These are phyloP conservation scores for Sander lucioperca DNA, from an alignment of 2,113 vertebrate species.

Conservation along the genomic window DNA sequence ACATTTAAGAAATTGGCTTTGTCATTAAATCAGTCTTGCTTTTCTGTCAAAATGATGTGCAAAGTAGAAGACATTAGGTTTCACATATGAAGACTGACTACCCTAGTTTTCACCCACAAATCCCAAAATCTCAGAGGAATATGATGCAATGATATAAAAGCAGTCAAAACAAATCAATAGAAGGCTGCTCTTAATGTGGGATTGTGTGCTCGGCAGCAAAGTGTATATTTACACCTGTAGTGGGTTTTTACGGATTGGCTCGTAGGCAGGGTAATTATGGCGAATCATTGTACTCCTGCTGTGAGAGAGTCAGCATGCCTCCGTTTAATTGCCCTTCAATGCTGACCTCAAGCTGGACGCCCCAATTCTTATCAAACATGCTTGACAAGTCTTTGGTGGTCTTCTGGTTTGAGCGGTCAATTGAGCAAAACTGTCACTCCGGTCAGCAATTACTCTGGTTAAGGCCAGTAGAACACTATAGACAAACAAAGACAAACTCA, in stretches of 20 bases:
- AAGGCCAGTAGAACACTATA: background rate
- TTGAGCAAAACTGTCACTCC: slow-evolving; percentile 29
- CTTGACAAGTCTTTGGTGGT: slow-evolving; percentile 35
- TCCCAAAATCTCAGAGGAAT: slow-evolving; percentile 9
- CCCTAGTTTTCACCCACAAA: slow-evolving; percentile 15
- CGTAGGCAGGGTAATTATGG: slow-evolving; percentile 61
- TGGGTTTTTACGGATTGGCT: slow-evolving; percentile 42
- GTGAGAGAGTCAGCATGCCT: slow-evolving; percentile 62
- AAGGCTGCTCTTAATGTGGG: slow-evolving; percentile 20
- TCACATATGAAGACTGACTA: slow-evolving; percentile 8
- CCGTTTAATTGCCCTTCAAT: slow-evolving; percentile 69
- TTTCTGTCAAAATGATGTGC: background rate
- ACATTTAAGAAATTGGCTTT: background rate
- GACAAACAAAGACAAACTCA: background rate
- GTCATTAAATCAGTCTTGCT: background rate
- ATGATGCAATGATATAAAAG: slow-evolving; percentile 47
- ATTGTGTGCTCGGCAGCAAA: slow-evolving; percentile 42
- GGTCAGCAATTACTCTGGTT: slow-evolving; percentile 12
- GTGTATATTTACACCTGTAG: slow-evolving; percentile 48
- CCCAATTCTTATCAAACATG: slow-evolving; percentile 57
- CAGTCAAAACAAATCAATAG: slow-evolving; percentile 41
- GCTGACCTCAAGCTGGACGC: slow-evolving; percentile 63
- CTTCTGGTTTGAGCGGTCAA: slow-evolving; percentile 23
- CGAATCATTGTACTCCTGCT: slow-evolving; percentile 50
- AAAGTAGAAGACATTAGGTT: slow-evolving; percentile 6